phyloP scores from a whole-genome alignment of 2,797 vertebrate genomes.

The Ctenosaura bakeri region DNA sequence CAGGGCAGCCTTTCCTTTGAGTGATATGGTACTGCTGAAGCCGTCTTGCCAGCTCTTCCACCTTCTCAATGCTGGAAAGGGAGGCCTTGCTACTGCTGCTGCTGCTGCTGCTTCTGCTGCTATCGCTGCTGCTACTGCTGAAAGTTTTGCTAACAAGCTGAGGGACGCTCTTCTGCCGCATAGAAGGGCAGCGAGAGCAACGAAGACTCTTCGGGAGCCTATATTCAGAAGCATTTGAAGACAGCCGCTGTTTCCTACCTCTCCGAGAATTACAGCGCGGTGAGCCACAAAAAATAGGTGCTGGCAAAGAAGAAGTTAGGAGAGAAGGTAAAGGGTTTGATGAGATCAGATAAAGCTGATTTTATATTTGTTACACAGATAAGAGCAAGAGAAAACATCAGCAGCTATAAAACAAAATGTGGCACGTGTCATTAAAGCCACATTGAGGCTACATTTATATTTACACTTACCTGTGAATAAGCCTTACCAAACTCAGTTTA shows the following conservation, averaged over 20 bases:
- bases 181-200: not conserved
- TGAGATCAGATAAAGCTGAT: not conserved
- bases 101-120: not conserved
- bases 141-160: not conserved
- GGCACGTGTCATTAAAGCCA: not conserved
- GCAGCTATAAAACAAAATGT: not conserved
- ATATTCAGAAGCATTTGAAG: fast-evolving
- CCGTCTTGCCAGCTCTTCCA: slow-evolving; percentile 40
- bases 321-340: slow-evolving; percentile 20
- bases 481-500: not conserved
- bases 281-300: slow-evolving; percentile 2
- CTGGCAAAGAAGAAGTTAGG: slow-evolving; percentile 21
- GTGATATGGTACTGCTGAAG: slow-evolving; percentile 30
- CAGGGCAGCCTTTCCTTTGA: slow-evolving; percentile 44
- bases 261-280: not conserved
- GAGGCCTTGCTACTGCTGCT: not conserved
- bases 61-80: slow-evolving; percentile 15
- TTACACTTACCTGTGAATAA: not conserved
- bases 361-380: not conserved
- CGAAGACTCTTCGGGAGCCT: not conserved
- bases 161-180: not conserved
- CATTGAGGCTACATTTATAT: not conserved
- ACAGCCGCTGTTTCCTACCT: not conserved
- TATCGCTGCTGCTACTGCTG: slow-evolving; percentile 1
- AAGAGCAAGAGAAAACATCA: not conserved